Conservation (phyloP, 2,113 vertebrate genomes). For the Penelope pileata region DNA sequence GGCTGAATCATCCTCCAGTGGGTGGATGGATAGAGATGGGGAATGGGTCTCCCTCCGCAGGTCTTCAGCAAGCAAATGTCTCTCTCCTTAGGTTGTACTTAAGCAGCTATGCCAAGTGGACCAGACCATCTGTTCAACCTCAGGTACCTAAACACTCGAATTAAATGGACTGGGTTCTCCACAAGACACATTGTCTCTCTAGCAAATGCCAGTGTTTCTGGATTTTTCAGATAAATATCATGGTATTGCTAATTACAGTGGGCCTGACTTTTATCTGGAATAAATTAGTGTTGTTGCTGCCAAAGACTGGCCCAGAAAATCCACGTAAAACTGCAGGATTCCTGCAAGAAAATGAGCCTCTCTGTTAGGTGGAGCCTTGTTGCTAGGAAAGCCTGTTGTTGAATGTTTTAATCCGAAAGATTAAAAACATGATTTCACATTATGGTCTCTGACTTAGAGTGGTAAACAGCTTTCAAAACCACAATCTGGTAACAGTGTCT, state of each 20-base stretch:
- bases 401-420: slow-evolving; percentile 3
- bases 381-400: slow-evolving; percentile 28
- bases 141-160: background rate
- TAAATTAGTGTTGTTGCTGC: slow-evolving; percentile 4
- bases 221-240: slow-evolving; percentile 11
- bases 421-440: slow-evolving; percentile 43
- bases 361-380: background rate
- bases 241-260: background rate
- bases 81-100: background rate
- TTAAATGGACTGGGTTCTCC: background rate
- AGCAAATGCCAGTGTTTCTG: background rate
- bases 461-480: slow-evolving; percentile 38
- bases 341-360: background rate
- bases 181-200: background rate
- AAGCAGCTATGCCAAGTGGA: background rate
- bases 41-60: background rate
- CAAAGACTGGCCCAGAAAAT: background rate
- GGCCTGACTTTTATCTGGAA: slow-evolving; percentile 31
- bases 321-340: background rate
- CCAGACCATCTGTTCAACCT: background rate
- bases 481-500: background rate
- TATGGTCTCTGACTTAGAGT: slow-evolving; percentile 37
- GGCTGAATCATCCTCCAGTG: background rate
- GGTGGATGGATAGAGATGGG: background rate
- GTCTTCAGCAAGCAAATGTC: background rate